Base-by-base conservation (phyloP, 1,140 invertebrate species). In the Bombus impatiens region DNA sequence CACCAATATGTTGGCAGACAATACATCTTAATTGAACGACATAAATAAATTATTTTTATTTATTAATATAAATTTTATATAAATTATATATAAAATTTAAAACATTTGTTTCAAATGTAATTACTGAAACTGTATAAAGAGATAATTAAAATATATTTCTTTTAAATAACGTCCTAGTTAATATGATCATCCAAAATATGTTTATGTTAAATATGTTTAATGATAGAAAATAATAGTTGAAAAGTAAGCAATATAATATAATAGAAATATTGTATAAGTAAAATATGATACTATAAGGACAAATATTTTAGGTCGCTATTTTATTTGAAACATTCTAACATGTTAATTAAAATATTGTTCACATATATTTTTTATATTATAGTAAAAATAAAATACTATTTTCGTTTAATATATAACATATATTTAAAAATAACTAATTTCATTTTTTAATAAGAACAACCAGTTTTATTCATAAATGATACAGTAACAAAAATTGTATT, bases 391-490 rank as follows among this genome's bases (percentile, higher is more conserved):
- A n/a, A 67, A 62, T 74, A n/a, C 15, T n/a, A 72, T 35, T 35
- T 53, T 47, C 10, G 40, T 53, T 35, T 47, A 70, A 28, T 42
- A 37, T 22, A 18, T n/a, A 70, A 57, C 25, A 25, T 53, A 35
- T 10, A 67, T 62, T 67, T 65, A 37, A 40, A 76, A 65, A 25
- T 35, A 65, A 65, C 35, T 9, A 42, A 40, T 75, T 68, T 74
- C 28, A 35, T 40, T 70, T 53, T 40, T 25, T 40, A 57, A 78
- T 68, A 28, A 32, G 32, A 57, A 78, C 32, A 67, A 35, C 15
- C n/a, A 32, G 32, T 57, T 78, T 76, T 70, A 35, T 70, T 78
- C 25, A 32, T 70, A 77, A 65, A 37, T 82, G 32, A 44, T 62
- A 82, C 40, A 79, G 0, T 68, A 35, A 35, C 37, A 82, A 72